A percentile compares a stretch with the other conserved stretches of the same genome.
These are phyloP conservation scores for Steinernema scapterisci DNA, from an alignment of 2,888 invertebrate species.

Conservation along the genomic window DNA sequence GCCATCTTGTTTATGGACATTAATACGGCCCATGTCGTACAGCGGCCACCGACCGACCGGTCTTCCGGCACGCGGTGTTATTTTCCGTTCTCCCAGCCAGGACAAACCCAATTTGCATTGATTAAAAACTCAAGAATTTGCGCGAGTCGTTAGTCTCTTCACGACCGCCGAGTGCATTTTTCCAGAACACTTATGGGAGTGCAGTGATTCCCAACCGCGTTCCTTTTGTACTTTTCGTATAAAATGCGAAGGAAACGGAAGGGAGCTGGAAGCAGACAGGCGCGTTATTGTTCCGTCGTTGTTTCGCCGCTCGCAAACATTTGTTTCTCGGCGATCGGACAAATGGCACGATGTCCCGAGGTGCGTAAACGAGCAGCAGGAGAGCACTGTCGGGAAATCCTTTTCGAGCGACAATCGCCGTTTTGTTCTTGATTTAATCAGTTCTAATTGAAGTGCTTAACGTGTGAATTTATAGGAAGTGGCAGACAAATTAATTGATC, in stretches of 20 bases:
- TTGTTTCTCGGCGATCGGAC: constrained; percentile 5
- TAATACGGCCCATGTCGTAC: not conserved
- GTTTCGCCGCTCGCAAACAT: constrained; percentile 14
- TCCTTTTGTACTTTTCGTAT: not conserved
- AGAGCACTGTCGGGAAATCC: not conserved
- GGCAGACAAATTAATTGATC: constrained; percentile 11
- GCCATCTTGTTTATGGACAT: not conserved
- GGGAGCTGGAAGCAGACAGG: not conserved
- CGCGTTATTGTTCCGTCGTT: not conserved
- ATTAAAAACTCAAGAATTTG: not conserved
- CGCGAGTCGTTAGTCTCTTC: not conserved
- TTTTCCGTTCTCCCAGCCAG: not conserved
- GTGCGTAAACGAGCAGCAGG: not conserved
- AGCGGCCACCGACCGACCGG: constrained; percentile 2
- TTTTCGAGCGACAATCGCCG: not conserved
- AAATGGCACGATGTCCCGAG: not conserved
- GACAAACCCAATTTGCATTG: not conserved
- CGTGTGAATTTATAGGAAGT: not conserved
- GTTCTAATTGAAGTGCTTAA: not conserved
- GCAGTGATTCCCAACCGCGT: not conserved
- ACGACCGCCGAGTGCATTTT: too few relatives aligned
- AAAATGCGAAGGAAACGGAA: not conserved
- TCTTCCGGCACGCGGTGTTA: not conserved
- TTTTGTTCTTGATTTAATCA: not conserved
- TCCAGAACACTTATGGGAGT: not conserved